Conservation (phyloP, 2,113 vertebrate genomes). For the Danionella cerebrum region DNA sequence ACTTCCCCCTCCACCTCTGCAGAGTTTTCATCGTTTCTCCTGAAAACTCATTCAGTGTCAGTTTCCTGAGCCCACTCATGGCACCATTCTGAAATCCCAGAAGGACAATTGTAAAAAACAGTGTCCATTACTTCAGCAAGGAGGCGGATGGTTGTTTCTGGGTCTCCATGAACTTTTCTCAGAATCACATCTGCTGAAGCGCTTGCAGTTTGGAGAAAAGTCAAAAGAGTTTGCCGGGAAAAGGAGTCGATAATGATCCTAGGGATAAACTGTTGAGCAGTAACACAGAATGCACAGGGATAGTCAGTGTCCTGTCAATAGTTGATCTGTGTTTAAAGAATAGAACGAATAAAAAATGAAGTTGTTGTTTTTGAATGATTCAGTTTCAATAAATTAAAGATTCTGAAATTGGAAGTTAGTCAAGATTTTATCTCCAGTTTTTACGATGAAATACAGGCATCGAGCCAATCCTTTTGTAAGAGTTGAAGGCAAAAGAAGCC, state of each 20-base stretch:
- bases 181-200: slow-evolving; percentile 59
- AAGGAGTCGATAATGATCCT: slow-evolving; percentile 36
- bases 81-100: background rate
- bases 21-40: slow-evolving; percentile 4
- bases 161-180: slow-evolving; percentile 40
- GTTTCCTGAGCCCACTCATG: slow-evolving; percentile 18
- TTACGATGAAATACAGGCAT: too few relatives aligned
- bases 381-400: too few relatives aligned
- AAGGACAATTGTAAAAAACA: slow-evolving; percentile 19
- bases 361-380: too few relatives aligned
- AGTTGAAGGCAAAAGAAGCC: too few relatives aligned
- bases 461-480: too few relatives aligned
- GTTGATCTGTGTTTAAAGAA: too few relatives aligned
- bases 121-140: background rate
- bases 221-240: slow-evolving; percentile 35
- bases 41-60: background rate
- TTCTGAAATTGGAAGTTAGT: too few relatives aligned
- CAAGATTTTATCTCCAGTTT: too few relatives aligned
- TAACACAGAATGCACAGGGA: background rate
- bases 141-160: background rate
- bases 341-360: too few relatives aligned
- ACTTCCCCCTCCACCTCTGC: slow-evolving; percentile 8
- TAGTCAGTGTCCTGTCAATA: too few relatives aligned
- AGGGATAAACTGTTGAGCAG: slow-evolving; percentile 45
- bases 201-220: slow-evolving; percentile 42